Evolutionary conservation across 2,113 vertebrate genomes (phyloP), one percentile per base, ranked within the genome.

Genomic region (Uropsilus gracilis): DNA sequence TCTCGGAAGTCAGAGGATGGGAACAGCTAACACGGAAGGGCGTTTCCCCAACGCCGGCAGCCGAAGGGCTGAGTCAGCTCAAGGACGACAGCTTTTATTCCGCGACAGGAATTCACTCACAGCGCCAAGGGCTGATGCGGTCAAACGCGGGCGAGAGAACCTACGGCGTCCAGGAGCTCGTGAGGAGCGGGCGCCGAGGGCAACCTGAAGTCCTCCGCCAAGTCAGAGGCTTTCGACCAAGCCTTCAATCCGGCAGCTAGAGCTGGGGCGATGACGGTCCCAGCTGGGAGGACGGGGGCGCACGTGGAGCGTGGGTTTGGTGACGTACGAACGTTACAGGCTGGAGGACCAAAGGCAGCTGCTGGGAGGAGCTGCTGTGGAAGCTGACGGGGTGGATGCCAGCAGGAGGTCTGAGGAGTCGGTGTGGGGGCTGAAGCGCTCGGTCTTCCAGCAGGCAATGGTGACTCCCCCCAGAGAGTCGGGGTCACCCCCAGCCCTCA

Each of bases 51-150:
- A 55, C 48, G 53, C 57, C 37, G 66, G 57, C 11, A 53, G 50
- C 1, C 61, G 71, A 72, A 73, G 37, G 20, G 89, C 53, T 0
- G 32, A 87, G 81, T 78, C 72, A 26, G 13, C 66, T 88, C 57
- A 82, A 94, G 64, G 76, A 68, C n/a, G 88, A 81, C 34, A 84
- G 14, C 69, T 90, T 97, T 96, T 95, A 95, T 94, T 94, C 46
- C 39, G 57, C 39, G 75, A 55, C 22, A 57, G 32, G 85, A 46
- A 42, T 48, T 63, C 6, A 83, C 66, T 55, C 69, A 75, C 71
- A 92, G 61, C 71, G 63, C 48, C 83, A 95, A 89, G 34, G 71
- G 86, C 87, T 73, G 69, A 88, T 75, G 59, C 75, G 55, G 86
- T 90, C 77, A 86, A 90, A 73, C 24, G 82, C 8, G 48, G 73